Percentiles rank a stretch among this genome's conserved stretches.
Evolutionary conservation across 2,797 vertebrate species (phyloP).

Genomic region (Rhynchonycteris naso): DNA sequence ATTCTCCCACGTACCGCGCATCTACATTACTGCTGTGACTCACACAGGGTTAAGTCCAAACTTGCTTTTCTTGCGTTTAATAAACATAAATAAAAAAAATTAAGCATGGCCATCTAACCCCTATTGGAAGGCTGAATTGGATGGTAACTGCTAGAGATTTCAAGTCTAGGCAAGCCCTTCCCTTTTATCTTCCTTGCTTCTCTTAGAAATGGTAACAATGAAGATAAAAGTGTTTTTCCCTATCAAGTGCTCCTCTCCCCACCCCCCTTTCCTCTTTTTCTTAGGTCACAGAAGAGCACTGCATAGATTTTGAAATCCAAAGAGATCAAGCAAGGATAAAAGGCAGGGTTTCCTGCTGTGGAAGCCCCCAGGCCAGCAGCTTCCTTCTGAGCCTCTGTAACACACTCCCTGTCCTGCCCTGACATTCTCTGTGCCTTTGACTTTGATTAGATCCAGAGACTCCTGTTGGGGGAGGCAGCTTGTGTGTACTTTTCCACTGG

Average conservation of each 20-base stretch:
- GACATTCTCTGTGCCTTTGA: constrained; percentile 32
- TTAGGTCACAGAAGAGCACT: constrained; percentile 70
- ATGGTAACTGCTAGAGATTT: constrained; percentile 34
- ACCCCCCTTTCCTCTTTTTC: constrained; percentile 55
- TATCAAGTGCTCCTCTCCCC: constrained; percentile 1
- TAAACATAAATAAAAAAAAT: constrained; percentile 47
- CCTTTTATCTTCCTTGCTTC: constrained; percentile 35
- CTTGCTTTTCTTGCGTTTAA: constrained; percentile 40
- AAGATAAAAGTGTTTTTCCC: constrained; percentile 71
- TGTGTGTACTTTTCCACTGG: neutral
- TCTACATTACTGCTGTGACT: constrained; percentile 41
- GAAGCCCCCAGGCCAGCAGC: constrained; percentile 34
- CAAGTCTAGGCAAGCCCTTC: constrained; percentile 4
- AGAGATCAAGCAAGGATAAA: constrained; percentile 80
- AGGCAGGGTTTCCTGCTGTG: constrained; percentile 78
- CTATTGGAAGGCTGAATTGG: neutral
- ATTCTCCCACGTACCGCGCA: constrained; percentile 45
- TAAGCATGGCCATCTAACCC: neutral
- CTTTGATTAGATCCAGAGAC: constrained; percentile 10
- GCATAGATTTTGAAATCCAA: constrained; percentile 65
- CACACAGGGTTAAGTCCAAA: neutral
- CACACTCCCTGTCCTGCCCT: constrained; percentile 55
- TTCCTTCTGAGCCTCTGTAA: constrained; percentile 49
- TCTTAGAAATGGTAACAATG: constrained; percentile 56
- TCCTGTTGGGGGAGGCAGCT: neutral